These are phyloP conservation scores for Oreohelix idahoensis DNA, from an alignment of 1,140 invertebrate genomes.

Conservation along the genomic window DNA sequence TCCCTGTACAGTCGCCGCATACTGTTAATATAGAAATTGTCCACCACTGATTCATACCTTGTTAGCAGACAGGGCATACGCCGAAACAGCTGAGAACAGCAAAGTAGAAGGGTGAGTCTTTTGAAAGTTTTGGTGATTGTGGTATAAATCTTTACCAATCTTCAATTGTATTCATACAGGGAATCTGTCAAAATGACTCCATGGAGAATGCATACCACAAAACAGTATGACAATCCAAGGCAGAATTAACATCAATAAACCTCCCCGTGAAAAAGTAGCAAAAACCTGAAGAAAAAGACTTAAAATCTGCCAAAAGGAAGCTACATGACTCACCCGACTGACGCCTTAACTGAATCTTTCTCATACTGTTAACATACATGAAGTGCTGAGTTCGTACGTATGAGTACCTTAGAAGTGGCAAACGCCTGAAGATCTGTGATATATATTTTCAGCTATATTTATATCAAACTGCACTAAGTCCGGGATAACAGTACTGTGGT, in stretches of 20 bases:
- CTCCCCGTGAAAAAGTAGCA: not conserved
- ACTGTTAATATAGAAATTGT: constrained; percentile 43
- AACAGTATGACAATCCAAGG: not conserved
- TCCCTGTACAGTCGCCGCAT: constrained; percentile 41
- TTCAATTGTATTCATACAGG: no score
- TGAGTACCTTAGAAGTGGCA: constrained; percentile 24
- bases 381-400: constrained; percentile 3
- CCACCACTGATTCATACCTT: constrained; percentile 24
- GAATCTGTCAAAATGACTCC: not conserved
- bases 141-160: not conserved
- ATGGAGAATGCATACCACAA: not conserved
- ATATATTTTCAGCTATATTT: not conserved
- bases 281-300: not conserved
- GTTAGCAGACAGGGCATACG: constrained; percentile 28
- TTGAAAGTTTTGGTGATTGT: not conserved
- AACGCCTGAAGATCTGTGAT: constrained; percentile 27
- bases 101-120: not conserved
- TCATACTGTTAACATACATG: constrained; percentile 37
- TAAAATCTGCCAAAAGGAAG: not conserved
- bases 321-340: constrained; percentile 21
- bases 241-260: not conserved
- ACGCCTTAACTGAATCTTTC: constrained; percentile 28
- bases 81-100: constrained; percentile 29
- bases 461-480: not conserved
- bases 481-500: constrained; percentile 20